These are phyloP conservation scores for Semnopithecus entellus DNA, from an alignment of 2,113 vertebrate genomes.

Conservation along the genomic window DNA sequence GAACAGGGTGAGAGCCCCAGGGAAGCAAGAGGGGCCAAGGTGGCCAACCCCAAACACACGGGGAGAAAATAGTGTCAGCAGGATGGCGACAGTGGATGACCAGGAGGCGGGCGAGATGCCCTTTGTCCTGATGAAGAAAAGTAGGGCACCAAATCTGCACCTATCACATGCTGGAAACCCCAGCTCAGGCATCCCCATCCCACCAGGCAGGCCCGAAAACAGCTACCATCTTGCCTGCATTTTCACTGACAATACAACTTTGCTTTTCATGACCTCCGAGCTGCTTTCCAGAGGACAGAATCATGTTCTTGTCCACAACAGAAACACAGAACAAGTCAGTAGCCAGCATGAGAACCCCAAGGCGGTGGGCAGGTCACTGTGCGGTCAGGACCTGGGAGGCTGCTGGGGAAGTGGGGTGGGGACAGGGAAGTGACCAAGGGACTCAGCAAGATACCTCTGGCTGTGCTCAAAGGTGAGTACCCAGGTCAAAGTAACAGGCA, in stretches of 20 bases:
- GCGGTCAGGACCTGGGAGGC: neutral
- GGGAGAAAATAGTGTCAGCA: neutral
- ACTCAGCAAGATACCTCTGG: neutral
- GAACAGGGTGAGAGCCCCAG: neutral
- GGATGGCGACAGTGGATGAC: neutral
- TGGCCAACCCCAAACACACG: neutral
- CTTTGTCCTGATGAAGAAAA: neutral
- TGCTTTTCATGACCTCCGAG: neutral
- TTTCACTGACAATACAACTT: constrained; percentile 37
- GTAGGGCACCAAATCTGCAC: neutral
- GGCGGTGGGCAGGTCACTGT: neutral
- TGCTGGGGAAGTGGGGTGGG: neutral
- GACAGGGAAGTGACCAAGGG: neutral
- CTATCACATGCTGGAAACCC: neutral
- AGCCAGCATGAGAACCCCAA: neutral
- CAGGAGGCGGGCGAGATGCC: neutral
- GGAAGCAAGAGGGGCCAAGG: neutral
- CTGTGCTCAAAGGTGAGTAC: fast-evolving
- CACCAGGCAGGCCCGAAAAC: neutral
- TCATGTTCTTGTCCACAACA: neutral
- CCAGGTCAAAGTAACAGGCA: fast-evolving
- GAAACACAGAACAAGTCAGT: neutral
- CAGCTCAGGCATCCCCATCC: neutral
- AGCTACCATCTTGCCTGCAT: neutral
- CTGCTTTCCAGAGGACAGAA: neutral